These are phyloP conservation scores for Agrochola circellaris DNA, from an alignment of 2,888 invertebrate species.

Conservation along the genomic window DNA sequence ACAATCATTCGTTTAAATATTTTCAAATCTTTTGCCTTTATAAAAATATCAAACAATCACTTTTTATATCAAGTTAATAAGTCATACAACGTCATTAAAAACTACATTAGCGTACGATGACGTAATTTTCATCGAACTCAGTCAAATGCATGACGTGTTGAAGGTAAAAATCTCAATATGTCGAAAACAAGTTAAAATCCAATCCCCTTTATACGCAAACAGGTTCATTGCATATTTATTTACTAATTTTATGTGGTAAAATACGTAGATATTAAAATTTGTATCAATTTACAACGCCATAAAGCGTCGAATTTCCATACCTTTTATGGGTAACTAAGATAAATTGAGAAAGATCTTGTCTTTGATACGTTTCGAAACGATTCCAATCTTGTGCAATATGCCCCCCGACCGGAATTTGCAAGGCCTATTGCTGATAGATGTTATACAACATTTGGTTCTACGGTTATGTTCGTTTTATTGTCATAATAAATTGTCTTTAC, in stretches of 20 bases:
- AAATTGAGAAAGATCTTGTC: constrained; percentile 54
- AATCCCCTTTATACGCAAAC: constrained; percentile 48
- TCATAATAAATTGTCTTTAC: constrained; percentile 5
- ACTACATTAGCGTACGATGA: constrained; percentile 29
- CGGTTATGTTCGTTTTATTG: constrained; percentile 25
- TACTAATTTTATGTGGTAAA: constrained; percentile 42
- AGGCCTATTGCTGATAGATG: constrained; percentile 21
- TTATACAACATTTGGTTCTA: constrained; percentile 20
- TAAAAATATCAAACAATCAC: neutral
- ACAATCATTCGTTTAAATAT: neutral
- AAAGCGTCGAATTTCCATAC: constrained; percentile 51
- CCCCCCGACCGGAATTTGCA: constrained; percentile 36
- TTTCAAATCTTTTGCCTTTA: neutral
- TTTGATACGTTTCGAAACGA: constrained; percentile 48
- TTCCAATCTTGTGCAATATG: constrained; percentile 49
- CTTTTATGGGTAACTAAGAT: constrained; percentile 40
- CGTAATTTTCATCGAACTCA: constrained; percentile 37
- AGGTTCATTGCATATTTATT: constrained; percentile 55
- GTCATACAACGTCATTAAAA: constrained; percentile 26
- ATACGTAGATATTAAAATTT: constrained; percentile 57
- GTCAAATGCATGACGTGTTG: constrained; percentile 30
- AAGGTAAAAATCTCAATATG: constrained; percentile 31
- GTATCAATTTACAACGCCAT: constrained; percentile 57
- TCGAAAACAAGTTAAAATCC: constrained; percentile 51
- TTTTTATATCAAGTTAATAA: neutral